Evolutionary conservation across 2,888 invertebrate species (phyloP).

Genomic region (Cantharis rustica): DNA sequence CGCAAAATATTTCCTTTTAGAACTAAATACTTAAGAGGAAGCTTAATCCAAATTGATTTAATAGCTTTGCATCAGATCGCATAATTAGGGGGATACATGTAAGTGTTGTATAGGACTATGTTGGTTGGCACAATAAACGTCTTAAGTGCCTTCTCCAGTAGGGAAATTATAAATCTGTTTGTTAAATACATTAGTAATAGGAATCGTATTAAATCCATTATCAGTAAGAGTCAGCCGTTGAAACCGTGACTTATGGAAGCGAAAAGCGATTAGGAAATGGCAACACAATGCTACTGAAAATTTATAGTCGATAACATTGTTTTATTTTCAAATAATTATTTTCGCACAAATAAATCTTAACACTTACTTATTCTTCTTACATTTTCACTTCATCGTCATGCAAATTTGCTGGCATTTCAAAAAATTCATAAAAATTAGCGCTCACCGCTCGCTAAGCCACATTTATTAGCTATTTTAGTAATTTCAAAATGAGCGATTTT

Average conservation of each 20-base stretch:
- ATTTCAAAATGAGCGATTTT: no score
- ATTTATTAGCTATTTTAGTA: no score
- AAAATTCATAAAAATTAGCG: not conserved
- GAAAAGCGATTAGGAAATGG: constrained; percentile 29
- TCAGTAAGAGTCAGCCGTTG: constrained; percentile 28
- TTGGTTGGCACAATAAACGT: not conserved
- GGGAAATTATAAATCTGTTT: constrained; percentile 24
- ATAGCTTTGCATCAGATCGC: not conserved
- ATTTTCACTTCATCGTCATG: not conserved
- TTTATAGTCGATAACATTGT: constrained; percentile 13
- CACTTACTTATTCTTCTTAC: not conserved
- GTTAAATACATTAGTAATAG: constrained; percentile 28
- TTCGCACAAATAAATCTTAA: not conserved
- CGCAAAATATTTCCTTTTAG: not conserved
- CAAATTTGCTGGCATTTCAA: not conserved
- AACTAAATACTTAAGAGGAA: not conserved
- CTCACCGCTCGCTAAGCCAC: not conserved
- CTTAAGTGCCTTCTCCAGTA: constrained; percentile 8
- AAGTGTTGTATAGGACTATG: not conserved
- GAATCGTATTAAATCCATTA: constrained; percentile 30
- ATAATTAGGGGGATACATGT: not conserved
- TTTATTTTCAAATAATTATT: not conserved
- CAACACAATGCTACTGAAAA: constrained; percentile 25
- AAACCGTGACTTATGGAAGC: constrained; percentile 28
- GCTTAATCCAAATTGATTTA: not conserved